Conservation (phyloP, 2,113 vertebrate genomes). For the Poeciliopsis turrubarensis region DNA sequence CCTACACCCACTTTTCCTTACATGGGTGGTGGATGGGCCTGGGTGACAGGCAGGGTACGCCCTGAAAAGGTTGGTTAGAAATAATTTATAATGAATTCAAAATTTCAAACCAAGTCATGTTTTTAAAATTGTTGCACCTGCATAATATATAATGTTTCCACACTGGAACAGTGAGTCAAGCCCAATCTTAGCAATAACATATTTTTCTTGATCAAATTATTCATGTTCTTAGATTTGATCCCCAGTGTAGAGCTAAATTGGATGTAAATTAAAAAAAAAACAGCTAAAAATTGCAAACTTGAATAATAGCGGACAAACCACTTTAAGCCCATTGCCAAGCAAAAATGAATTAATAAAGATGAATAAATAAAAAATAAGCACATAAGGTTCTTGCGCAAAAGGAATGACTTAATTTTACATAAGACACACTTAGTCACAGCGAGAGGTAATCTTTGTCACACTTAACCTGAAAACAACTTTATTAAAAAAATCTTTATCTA, state of each 20-base stretch:
- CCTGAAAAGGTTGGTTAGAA: neutral
- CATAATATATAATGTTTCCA: neutral
- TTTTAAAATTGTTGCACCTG: neutral
- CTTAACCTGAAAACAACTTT: slow-evolving; percentile 19
- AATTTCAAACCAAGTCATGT: neutral
- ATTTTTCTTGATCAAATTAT: neutral
- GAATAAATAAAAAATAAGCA: slow-evolving; percentile 40
- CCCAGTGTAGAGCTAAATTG: neutral
- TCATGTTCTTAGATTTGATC: neutral
- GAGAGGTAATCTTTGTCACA: slow-evolving; percentile 37
- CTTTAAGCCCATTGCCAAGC: slow-evolving; percentile 16
- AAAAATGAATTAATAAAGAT: slow-evolving; percentile 33
- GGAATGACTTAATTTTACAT: slow-evolving; percentile 27
- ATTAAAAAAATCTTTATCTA: neutral
- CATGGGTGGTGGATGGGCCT: too few relatives aligned
- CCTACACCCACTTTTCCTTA: too few relatives aligned
- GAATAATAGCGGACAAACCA: slow-evolving; percentile 25
- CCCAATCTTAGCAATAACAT: neutral
- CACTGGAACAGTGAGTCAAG: neutral
- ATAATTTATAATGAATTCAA: neutral
- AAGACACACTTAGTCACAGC: slow-evolving; percentile 34
- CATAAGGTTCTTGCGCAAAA: slow-evolving; percentile 14
- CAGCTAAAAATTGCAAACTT: slow-evolving; percentile 11
- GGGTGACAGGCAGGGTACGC: neutral
- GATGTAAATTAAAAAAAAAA: slow-evolving; percentile 1